These are phyloP conservation scores for Oophaga pumilio DNA, from an alignment of 2,113 vertebrate species.

Conservation along the genomic window DNA sequence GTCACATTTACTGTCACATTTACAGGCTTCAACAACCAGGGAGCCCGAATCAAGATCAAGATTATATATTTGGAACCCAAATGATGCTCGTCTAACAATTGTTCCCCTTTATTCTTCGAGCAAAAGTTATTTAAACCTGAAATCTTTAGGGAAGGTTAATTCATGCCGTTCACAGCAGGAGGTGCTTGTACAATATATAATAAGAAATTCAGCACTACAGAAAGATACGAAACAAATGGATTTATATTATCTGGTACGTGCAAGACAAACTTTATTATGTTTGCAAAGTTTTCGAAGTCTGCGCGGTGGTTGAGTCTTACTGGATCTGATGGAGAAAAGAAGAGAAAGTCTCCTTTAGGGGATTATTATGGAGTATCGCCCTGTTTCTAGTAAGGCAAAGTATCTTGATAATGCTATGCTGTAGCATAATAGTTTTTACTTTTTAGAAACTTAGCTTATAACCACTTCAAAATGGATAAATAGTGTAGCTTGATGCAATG, in stretches of 20 bases:
- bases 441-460: no score
- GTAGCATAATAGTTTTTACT: no score
- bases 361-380: no score
- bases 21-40: neutral
- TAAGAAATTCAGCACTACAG: slow-evolving; percentile 54
- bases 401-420: no score
- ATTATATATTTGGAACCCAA: neutral
- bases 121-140: slow-evolving; percentile 62
- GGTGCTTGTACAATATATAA: slow-evolving; percentile 56
- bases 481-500: no score
- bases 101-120: slow-evolving; percentile 64
- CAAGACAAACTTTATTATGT: neutral
- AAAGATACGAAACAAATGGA: rapidly evolving
- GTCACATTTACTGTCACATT: neutral
- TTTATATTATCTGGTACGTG: slow-evolving; percentile 64
- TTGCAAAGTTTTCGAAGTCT: no score
- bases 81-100: neutral
- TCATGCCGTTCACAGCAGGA: slow-evolving; percentile 32
- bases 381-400: no score
- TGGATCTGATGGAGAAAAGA: no score
- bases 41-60: neutral
- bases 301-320: no score
- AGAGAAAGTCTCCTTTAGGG: no score
- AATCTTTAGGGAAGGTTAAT: slow-evolving; percentile 5
- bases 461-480: no score